Evolutionary conservation across 2,113 vertebrate species (phyloP).

Genomic region (Gasterosteus nipponicus): DNA sequence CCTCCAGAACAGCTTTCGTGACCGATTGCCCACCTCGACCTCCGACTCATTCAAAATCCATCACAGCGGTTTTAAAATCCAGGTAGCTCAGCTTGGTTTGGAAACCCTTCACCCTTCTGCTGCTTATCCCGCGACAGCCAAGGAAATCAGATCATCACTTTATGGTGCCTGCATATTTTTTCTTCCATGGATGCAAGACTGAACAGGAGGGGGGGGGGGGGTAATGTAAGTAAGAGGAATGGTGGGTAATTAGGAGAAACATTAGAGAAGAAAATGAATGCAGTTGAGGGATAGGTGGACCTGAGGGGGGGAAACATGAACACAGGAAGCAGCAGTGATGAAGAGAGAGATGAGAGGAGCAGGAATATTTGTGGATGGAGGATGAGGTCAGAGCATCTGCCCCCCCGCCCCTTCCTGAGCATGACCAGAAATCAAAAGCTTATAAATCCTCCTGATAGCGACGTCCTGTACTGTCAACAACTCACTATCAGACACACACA

Average conservation of each 20-base stretch:
- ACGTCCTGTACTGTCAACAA: slow-evolving; percentile 54
- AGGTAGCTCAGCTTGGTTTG: slow-evolving; percentile 25
- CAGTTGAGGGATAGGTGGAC: neutral
- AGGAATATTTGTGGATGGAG: slow-evolving; percentile 60
- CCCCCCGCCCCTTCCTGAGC: slow-evolving; percentile 24
- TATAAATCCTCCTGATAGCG: slow-evolving; percentile 66
- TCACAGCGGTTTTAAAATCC: slow-evolving; percentile 40
- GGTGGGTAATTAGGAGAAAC: neutral
- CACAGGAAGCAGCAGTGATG: slow-evolving; percentile 11
- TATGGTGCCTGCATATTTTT: slow-evolving; percentile 23
- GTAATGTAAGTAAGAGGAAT: slow-evolving; percentile 22
- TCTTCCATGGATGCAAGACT: neutral
- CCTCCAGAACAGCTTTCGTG: slow-evolving; percentile 1
- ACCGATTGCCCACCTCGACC: slow-evolving; percentile 11
- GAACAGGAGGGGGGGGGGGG: neutral
- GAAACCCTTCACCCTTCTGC: slow-evolving; percentile 35
- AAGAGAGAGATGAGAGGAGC: slow-evolving; percentile 36
- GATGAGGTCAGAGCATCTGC: slow-evolving; percentile 62
- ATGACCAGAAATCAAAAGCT: slow-evolving; percentile 66
- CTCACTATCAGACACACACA: slow-evolving; percentile 17
- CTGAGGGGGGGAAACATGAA: slow-evolving; percentile 7
- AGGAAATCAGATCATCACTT: slow-evolving; percentile 46
- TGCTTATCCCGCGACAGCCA: slow-evolving; percentile 18
- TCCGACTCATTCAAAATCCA: slow-evolving; percentile 36
- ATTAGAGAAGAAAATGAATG: neutral